phyloP scores from a whole-genome alignment of 2,797 vertebrate genomes.

The Acanthornis magna region DNA sequence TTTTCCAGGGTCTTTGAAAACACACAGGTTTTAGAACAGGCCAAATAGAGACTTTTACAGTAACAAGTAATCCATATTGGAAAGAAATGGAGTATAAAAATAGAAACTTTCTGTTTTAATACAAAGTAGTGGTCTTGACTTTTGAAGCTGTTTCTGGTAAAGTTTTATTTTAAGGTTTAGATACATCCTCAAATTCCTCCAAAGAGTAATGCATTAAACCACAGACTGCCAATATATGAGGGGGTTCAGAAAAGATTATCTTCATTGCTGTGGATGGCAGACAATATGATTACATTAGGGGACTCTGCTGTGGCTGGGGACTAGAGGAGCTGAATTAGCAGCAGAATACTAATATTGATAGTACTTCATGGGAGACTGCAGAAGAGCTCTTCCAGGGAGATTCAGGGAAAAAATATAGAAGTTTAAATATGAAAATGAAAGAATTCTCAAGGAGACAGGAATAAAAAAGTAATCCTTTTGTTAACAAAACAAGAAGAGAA shows the following conservation, averaged over 20 bases:
- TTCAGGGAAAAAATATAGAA: background rate
- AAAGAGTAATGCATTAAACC: slow-evolving; percentile 7
- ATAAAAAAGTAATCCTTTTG: background rate
- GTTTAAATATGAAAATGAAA: slow-evolving; percentile 7
- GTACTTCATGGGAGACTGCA: background rate
- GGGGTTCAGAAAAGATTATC: background rate
- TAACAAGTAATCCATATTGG: background rate
- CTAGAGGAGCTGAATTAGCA: slow-evolving; percentile 20
- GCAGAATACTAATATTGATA: slow-evolving; percentile 25
- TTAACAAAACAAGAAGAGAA: background rate
- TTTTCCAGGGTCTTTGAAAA: slow-evolving; percentile 46
- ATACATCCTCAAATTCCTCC: background rate
- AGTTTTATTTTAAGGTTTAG: slow-evolving; percentile 1
- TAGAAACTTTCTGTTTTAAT: background rate
- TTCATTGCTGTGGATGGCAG: background rate
- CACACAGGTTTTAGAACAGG: background rate
- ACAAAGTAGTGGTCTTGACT: background rate
- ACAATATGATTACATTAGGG: background rate
- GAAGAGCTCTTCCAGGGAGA: background rate
- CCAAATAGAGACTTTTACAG: background rate
- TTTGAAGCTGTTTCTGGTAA: slow-evolving; percentile 17
- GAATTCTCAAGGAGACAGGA: background rate
- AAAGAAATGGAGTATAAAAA: background rate
- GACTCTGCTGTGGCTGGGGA: background rate
- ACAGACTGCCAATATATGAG: background rate